phyloP scores from a whole-genome alignment of 2,888 invertebrate genomes.

The Orthosia cruda region DNA sequence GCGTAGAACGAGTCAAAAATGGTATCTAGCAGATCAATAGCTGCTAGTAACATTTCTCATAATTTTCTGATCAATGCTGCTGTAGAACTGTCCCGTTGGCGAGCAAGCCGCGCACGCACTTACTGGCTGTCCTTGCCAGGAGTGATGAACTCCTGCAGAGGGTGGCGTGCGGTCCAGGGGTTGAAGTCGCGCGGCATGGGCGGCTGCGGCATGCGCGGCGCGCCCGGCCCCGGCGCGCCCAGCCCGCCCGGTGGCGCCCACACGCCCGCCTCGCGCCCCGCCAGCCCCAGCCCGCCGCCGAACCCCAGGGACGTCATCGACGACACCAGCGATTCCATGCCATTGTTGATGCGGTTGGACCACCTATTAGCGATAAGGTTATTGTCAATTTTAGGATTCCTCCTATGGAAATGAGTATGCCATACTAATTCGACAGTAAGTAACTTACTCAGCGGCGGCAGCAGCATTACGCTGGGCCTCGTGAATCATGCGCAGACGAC shows the following conservation, averaged over 20 bases:
- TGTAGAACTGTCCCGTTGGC: slow-evolving; percentile 57
- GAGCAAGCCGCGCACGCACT: slow-evolving; percentile 63
- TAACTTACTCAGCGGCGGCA: slow-evolving; percentile 75
- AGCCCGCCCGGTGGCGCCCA: slow-evolving; percentile 76
- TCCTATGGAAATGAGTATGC: neutral
- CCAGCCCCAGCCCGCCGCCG: slow-evolving; percentile 69
- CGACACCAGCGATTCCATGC: slow-evolving; percentile 78
- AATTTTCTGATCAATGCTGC: slow-evolving; percentile 30
- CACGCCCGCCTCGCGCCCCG: slow-evolving; percentile 73
- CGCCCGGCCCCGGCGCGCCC: slow-evolving; percentile 43
- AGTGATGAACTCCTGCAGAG: slow-evolving; percentile 84
- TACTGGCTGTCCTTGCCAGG: slow-evolving; percentile 78
- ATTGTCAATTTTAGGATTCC: neutral
- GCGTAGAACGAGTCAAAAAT: slow-evolving; percentile 6
- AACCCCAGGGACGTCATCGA: slow-evolving; percentile 78
- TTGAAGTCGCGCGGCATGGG: slow-evolving; percentile 81
- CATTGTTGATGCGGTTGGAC: slow-evolving; percentile 76
- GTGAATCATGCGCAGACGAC: slow-evolving; percentile 88
- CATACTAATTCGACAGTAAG: neutral
- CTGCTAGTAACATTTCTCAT: slow-evolving; percentile 12
- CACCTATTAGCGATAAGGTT: slow-evolving; percentile 68
- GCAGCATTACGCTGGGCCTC: slow-evolving; percentile 86
- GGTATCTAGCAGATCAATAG: neutral
- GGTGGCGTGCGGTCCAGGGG: slow-evolving; percentile 87
- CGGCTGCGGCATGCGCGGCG: slow-evolving; percentile 62